Base-by-base conservation (phyloP, 2,113 vertebrate species). In the Lamprotornis superbus region DNA sequence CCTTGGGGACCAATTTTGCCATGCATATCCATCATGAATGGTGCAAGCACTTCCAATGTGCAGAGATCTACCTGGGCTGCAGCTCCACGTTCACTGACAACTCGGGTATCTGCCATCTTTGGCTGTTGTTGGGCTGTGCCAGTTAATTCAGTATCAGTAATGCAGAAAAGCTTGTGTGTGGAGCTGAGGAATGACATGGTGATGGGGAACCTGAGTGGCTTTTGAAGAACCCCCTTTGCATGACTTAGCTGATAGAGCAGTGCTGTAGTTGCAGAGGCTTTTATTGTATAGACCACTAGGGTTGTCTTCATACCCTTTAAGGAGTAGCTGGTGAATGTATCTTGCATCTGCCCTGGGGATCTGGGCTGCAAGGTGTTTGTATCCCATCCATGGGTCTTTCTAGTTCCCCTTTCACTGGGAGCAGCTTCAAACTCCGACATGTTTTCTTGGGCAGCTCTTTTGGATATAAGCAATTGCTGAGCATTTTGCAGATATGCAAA, bases 11-110 rank as follows among this genome's bases (percentile, higher is more conserved):
- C 40, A 68, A 33, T 83, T 87, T 89, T 79, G 47, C 19, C 5
- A 5, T 11, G 15, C 0, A 0, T 63, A 4, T 61, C 1, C 3
- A 16, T 74, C 9, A 3, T 11, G 47, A 71, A 15, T 25, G 19
- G 44, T 47, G 35, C 35, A 50, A 39, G 35, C 24, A 50, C 39
- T 77, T 71, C 22, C 21, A 42, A 10, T 55, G 25, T 53, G 47
- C 56, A 65, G 59, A 74, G 39, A 6, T 15, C 27, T 12, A 25
- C 23, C 39, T 59, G 39, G 42, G 16, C 42, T 81, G 3, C 27
- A 59, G 47, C 71, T 78, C 37, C 13, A 17, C 20, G 8, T 82
- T 75, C 25, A 24, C 52, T 75, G 57, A 9, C 23, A 55, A 7
- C 33, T 74, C 5, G 0, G 21, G 0, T 84, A 16, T 33, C 18